phyloP scores from a whole-genome alignment of 2,797 vertebrate species.

The Liparis tanakae region DNA sequence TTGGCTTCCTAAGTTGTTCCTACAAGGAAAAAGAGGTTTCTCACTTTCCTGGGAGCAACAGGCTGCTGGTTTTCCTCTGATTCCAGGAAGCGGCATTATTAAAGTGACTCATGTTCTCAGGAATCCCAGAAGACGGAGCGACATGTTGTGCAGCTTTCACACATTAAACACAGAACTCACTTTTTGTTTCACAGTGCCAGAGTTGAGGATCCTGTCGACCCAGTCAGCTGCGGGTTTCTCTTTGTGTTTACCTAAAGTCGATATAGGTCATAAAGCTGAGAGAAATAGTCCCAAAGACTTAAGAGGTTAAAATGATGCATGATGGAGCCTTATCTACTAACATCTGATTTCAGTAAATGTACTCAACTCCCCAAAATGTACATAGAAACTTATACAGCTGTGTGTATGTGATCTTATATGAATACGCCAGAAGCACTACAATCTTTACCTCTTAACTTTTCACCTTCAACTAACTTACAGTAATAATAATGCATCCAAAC shows the following conservation, averaged over 20 bases:
- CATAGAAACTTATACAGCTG: background rate
- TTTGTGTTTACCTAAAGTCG: background rate
- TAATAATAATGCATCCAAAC: background rate
- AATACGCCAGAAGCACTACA: background rate
- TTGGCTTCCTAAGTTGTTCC: slow-evolving; percentile 37
- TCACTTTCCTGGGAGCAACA: slow-evolving; percentile 32
- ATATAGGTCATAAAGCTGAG: background rate
- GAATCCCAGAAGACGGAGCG: slow-evolving; percentile 39
- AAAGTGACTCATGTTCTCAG: slow-evolving; percentile 48
- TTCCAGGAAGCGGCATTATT: slow-evolving; percentile 46
- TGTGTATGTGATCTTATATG: background rate
- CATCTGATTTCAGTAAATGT: no score
- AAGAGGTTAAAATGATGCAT: background rate
- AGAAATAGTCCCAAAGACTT: background rate
- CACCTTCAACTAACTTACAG: no score
- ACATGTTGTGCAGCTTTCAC: slow-evolving; percentile 18
- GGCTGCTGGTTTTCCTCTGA: slow-evolving; percentile 26
- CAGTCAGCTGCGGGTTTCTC: background rate
- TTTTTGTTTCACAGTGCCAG: background rate
- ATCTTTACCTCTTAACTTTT: background rate
- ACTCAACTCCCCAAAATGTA: background rate
- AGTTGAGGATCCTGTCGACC: slow-evolving; percentile 3
- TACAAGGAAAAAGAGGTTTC: slow-evolving; percentile 52
- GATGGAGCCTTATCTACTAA: background rate
- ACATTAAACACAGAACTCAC: slow-evolving; percentile 15